Evolutionary conservation across 2,113 vertebrate species (phyloP), one percentile per base, ranked within the genome.

Genomic region (Scopus umbretta): DNA sequence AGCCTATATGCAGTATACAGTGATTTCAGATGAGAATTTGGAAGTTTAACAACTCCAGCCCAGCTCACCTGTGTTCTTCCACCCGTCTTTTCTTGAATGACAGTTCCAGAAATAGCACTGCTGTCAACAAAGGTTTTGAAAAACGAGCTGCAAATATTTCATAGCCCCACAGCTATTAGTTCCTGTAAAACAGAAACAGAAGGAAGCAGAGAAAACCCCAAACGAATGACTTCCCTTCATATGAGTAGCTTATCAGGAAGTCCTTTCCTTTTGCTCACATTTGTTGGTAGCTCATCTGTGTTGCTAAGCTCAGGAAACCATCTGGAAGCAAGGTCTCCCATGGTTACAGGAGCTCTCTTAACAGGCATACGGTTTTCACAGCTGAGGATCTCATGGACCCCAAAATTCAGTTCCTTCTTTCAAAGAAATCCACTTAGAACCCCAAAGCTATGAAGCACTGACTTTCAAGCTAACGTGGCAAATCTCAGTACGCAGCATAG

Each of bases 1-100:
- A 61, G 36, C 45, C 38, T 73, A 45, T 25, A 34, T 32, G 42
- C 52, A 17, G 13, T 16, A n/a, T 36, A 58, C 55, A 14, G 6
- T 49, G 63, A 59, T 49, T 81, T 52, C 36, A 72, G 12, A 75
- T 16, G 22, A 86, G 29, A 30, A 10, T 62, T 47, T 75, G 42
- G 62, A 68, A 87, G n/a, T 45, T 68, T 49, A 59, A 67, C 34
- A 88, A 67, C 55, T 80, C 58, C 62, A 59, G 45, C 34, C 63
- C 43, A 52, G 63, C 96, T 95, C 26, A 98, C 98, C 98, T 98
- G 98, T 36, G 98, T 98, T 94, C 94, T 97, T 81, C 98, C 98
- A 94, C 98, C 98, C 38, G 91, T 94, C 88, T 97, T 98, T 86
- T 98, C 96, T 73, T 98, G 98, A 89, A 98, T 97, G 21, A 97